Evolutionary conservation across 2,888 invertebrate species (phyloP), one percentile per base, ranked within the genome.

Genomic region (Ephialtes manifestator): DNA sequence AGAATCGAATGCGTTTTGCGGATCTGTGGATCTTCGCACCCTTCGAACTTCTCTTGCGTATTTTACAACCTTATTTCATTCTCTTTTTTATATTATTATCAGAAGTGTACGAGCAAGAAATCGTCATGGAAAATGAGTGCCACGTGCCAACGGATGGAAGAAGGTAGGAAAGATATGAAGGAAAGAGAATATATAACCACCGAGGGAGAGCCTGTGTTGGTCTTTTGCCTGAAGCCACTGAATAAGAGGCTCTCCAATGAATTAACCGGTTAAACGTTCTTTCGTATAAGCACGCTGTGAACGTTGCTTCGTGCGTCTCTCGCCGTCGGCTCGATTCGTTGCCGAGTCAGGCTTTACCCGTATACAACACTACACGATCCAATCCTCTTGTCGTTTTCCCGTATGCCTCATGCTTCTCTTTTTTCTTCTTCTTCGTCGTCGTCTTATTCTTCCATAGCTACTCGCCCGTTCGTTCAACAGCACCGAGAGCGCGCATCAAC

Each of bases 261-360:
- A 88, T 90, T 86, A 89, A 89, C 86, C 87, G 83, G 86, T 88
- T 89, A 84, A 86, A 86, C 67, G 80, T 79, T 67, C 58, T 15
- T 63, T 68, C 51, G 20, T 48, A 60, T 8, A 28, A 18, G 67
- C 60, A 71, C 68, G 72, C 35, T 82, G 72, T n/a, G 46, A 7
- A 1, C n/a, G 28, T 46, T 68, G 48, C 48, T 58, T 20, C 48
- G n/a, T 7, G 28, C 43, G 31, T 53, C 31, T 53, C 60, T 65
- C 68, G 65, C 79, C 79, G 71, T 80, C 72, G 79, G 72, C 53
- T 28, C n/a, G 65, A 80, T 65, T 43, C 72, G 70, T 31, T 48
- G 53, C 63, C 77, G 67, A 77, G 74, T 60, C 48, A 18, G 60
- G 24, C 48, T 60, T 35, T 35, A 51, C 39, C 46, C 68, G 67